Percentiles rank a stretch among this genome's conserved stretches.
Conservation (phyloP, 2,888 invertebrate genomes). For the Oligia latruncula region DNA sequence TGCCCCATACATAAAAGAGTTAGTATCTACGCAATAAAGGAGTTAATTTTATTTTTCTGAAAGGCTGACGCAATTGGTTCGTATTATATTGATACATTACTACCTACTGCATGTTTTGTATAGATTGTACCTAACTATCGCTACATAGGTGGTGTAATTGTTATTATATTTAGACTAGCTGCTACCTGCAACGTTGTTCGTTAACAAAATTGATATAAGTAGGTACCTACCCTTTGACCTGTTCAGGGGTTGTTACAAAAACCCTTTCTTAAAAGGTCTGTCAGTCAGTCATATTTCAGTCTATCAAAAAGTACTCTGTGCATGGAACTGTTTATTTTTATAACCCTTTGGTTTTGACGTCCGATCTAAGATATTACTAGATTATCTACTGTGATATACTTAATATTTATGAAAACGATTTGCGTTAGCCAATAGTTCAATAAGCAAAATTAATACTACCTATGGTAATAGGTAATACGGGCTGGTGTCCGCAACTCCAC, state of each 20-base stretch:
- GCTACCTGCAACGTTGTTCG: slow-evolving; percentile 10
- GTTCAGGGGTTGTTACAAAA: not conserved
- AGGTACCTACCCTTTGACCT: not conserved
- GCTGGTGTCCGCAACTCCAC: too few species aligned
- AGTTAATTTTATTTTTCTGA: slow-evolving; percentile 27
- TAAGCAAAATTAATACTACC: not conserved
- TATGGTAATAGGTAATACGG: not conserved
- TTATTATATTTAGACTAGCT: slow-evolving; percentile 8
- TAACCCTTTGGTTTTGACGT: not conserved
- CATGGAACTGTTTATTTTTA: not conserved
- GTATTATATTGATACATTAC: slow-evolving; percentile 14
- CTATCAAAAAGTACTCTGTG: too few species aligned
- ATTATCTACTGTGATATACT: not conserved
- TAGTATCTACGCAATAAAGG: slow-evolving; percentile 8
- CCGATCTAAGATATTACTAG: not conserved
- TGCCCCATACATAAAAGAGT: not conserved
- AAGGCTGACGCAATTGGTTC: slow-evolving; percentile 42
- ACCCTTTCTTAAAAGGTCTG: not conserved
- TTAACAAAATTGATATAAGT: not conserved
- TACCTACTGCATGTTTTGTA: slow-evolving; percentile 8
- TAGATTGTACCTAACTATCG: slow-evolving; percentile 3
- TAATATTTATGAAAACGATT: not conserved
- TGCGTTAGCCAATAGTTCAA: not conserved
- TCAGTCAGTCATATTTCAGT: not conserved
- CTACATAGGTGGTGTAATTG: not conserved